Evolutionary conservation across 2,113 vertebrate genomes (phyloP).

Genomic region (Saccopteryx leptura): DNA sequence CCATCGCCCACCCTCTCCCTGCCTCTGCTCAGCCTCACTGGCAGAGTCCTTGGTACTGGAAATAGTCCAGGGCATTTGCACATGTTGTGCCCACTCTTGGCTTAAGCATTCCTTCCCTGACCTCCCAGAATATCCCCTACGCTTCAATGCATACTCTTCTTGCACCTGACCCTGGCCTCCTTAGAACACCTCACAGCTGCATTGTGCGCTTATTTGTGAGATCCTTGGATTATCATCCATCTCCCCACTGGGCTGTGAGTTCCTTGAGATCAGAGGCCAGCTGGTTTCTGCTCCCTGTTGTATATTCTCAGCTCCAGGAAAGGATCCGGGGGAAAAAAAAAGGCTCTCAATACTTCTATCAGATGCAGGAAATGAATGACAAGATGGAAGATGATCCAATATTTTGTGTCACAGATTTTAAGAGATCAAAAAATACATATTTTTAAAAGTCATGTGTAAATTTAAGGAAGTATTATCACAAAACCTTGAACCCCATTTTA

Average conservation of each 20-base stretch:
- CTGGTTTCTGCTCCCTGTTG: not conserved
- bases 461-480: slow-evolving; percentile 20
- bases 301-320: not conserved
- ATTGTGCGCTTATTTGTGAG: not conserved
- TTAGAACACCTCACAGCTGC: not conserved
- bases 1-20: not conserved
- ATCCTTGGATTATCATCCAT: not conserved
- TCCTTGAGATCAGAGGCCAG: not conserved
- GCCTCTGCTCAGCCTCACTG: not conserved
- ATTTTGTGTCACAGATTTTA: slow-evolving; percentile 51
- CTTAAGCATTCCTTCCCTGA: not conserved
- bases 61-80: not conserved
- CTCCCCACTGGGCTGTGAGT: not conserved
- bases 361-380: not conserved
- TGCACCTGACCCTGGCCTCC: not conserved
- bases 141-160: not conserved
- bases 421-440: not conserved
- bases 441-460: slow-evolving; percentile 1
- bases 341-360: not conserved
- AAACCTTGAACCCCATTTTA: slow-evolving; percentile 53
- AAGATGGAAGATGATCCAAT: not conserved
- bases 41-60: not conserved
- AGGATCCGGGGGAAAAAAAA: too few relatives aligned
- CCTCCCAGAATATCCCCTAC: not conserved
- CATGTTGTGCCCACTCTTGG: not conserved